phyloP scores from a whole-genome alignment of 2,797 vertebrate genomes.

The Eulemur coronatus region DNA sequence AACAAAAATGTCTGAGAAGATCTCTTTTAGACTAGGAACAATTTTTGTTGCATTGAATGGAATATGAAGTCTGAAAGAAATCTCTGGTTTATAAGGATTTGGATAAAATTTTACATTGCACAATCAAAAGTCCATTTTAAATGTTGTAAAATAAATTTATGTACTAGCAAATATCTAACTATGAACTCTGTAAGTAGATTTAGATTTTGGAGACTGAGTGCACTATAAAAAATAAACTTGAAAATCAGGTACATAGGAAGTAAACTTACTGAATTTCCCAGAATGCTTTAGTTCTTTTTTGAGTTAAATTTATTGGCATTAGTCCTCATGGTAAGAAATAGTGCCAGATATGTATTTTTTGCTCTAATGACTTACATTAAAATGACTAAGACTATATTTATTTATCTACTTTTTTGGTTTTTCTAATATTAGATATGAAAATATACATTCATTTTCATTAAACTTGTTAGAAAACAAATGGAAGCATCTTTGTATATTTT shows the following conservation, averaged over 20 bases:
- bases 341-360: neutral
- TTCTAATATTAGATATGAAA: conserved; percentile 67
- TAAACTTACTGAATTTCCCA: neutral
- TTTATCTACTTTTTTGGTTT: conserved; percentile 51
- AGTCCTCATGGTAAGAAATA: neutral
- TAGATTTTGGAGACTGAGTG: neutral
- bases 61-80: neutral
- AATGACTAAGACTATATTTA: conserved; percentile 42
- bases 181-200: neutral
- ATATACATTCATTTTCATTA: conserved; percentile 73
- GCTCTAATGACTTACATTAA: conserved; percentile 48
- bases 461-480: conserved; percentile 71
- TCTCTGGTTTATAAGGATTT: neutral
- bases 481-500: conserved; percentile 75
- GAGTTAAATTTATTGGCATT: neutral
- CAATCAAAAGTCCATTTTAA: neutral
- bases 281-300: neutral
- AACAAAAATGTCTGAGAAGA: neutral
- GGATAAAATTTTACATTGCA: neutral
- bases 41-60: neutral
- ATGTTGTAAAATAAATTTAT: neutral
- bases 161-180: neutral
- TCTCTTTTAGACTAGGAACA: neutral
- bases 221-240: neutral
- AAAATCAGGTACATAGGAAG: neutral